These are phyloP conservation scores for Coluber constrictor DNA, from an alignment of 2,797 vertebrate genomes.

Conservation along the genomic window DNA sequence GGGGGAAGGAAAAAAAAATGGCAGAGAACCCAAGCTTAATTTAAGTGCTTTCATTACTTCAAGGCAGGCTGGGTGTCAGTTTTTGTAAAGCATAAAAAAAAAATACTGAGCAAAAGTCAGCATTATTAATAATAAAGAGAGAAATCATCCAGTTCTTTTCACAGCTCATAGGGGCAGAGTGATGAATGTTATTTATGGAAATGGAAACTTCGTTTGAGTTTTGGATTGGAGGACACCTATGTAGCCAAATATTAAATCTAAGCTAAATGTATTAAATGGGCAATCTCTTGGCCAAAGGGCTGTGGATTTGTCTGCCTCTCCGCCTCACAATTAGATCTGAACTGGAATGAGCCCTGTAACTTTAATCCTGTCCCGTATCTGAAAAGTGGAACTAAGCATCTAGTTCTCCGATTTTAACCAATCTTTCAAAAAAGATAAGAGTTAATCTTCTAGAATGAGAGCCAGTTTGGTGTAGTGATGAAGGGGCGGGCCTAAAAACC, in stretches of 20 bases:
- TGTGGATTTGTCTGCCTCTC: background rate
- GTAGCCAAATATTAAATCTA: background rate
- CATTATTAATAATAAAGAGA: slow-evolving; percentile 40
- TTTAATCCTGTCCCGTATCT: background rate
- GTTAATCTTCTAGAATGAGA: background rate
- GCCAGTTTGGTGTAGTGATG: no score
- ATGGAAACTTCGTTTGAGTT: background rate
- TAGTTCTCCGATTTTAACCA: background rate
- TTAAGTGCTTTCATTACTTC: slow-evolving; percentile 31
- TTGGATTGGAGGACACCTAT: background rate
- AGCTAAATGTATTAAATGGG: background rate
- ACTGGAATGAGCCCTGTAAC: background rate
- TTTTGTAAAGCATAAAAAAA: slow-evolving; percentile 43
- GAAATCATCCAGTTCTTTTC: background rate
- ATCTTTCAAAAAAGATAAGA: background rate
- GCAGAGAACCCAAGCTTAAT: slow-evolving; percentile 30
- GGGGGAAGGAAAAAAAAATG: background rate
- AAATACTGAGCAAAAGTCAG: slow-evolving; percentile 8
- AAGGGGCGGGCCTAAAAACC: background rate
- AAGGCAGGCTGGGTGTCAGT: slow-evolving; percentile 40
- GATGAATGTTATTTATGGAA: background rate
- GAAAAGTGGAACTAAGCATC: background rate
- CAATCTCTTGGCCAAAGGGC: background rate
- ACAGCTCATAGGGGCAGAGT: background rate
- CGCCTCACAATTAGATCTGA: background rate